Evolutionary conservation across 2,797 vertebrate species (phyloP), one percentile per base, ranked within the genome.

Genomic region (Gymnothorax javanicus): DNA sequence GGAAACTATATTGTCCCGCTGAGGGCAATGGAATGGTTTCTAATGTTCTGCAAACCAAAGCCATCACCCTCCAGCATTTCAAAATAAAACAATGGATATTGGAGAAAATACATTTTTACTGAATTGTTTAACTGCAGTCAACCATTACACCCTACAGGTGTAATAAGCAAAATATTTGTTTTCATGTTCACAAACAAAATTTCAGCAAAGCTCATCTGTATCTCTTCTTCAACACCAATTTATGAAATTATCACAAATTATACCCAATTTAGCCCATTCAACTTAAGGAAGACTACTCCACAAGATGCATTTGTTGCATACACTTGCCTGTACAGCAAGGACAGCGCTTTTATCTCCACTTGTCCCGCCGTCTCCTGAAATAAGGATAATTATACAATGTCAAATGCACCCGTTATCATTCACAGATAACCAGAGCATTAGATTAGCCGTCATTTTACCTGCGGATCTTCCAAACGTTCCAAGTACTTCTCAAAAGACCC

Each of bases 401-500:
- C 5, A 85, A n/a, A 84, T 33, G 17, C 7, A 83, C 7, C 43
- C 6, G 13, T 33, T 13, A 12, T 75, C 27, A 25, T 60, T 82
- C 27, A 84, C 43, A 20, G 4, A 56, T 33, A 69, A 9, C 11
- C 27, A 82, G n/a, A 71, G 3, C 54, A 62, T 7, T 33, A 50
- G 2, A 67, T 52, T 43, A 20, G 81, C 13, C 43, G 79, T 4
- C 71, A 52, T 87, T 94, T 92, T 93, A 99, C 98, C 97, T 98
- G 97, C 0, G 98, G 98, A 92, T 99, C 97, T 90, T 97, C 97
- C 86, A 99, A 92, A 12, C 98, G 96, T 88, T 99, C 96, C 91
- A 99, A 93, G 86, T 99, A 99, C 92, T 98, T 99, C 91, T 98
- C 97, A 96, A 98, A 99, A 0, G 98, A 98, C 6, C 98, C 98